These are phyloP conservation scores for Paramormyrops hopkinsi DNA, from an alignment of 2,797 vertebrate species.

Conservation along the genomic window DNA sequence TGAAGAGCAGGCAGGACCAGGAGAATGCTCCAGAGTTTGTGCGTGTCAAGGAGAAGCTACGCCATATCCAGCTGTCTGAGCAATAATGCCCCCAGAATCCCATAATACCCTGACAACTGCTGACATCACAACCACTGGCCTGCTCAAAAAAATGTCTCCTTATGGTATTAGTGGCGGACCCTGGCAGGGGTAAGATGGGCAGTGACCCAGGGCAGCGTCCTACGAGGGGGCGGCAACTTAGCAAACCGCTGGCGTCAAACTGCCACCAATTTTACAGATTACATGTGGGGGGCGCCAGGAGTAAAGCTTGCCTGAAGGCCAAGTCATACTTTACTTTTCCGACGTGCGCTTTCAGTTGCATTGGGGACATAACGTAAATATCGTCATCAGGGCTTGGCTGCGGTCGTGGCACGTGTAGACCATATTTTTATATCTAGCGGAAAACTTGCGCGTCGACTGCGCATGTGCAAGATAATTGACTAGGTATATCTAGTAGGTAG, in stretches of 20 bases:
- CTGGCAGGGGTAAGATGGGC: neutral
- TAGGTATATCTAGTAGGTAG: neutral
- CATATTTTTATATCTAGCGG: neutral
- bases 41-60: constrained; percentile 62
- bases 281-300: neutral
- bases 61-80: constrained; percentile 50
- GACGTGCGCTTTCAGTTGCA: neutral
- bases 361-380: neutral
- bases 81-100: constrained; percentile 31
- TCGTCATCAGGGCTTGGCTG: neutral
- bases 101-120: neutral
- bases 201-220: neutral
- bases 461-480: neutral
- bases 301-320: neutral
- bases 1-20: constrained; percentile 50
- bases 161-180: neutral
- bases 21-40: constrained; percentile 66
- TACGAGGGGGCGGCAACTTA: neutral
- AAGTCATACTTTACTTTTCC: neutral
- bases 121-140: neutral
- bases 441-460: neutral
- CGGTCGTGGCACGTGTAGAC: neutral
- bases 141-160: neutral
- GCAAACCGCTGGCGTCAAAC: neutral
- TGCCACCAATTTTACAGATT: neutral